A percentile compares a stretch with the other conserved stretches of the same genome.
phyloP scores from a whole-genome alignment of 1,140 invertebrate species.

The Macrocentrus cingulum region DNA sequence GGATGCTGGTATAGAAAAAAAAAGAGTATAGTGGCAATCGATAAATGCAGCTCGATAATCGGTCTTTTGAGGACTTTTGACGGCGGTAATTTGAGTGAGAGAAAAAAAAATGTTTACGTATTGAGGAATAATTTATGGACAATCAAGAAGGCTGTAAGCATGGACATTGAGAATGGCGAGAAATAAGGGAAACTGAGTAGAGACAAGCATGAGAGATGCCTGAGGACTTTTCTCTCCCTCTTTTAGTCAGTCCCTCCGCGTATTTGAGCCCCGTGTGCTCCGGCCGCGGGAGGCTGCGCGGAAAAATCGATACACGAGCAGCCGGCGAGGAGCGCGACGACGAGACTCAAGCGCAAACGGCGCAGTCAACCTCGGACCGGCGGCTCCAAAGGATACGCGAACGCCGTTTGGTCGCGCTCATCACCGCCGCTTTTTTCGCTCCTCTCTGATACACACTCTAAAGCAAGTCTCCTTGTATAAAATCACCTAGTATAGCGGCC shows the following conservation, averaged over 20 bases:
- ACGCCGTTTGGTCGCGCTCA: not conserved
- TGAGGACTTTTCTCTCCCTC: slow-evolving; percentile 10
- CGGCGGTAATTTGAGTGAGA: too few relatives aligned
- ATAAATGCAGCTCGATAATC: too few relatives aligned
- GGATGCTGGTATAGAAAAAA: too few relatives aligned
- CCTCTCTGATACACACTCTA: not conserved
- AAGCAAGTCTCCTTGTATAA: too few relatives aligned
- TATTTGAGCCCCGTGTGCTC: slow-evolving; percentile 14
- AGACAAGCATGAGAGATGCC: not conserved
- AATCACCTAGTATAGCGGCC: too few relatives aligned
- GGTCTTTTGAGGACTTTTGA: too few relatives aligned
- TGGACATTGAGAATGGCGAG: too few relatives aligned
- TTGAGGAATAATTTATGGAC: too few relatives aligned
- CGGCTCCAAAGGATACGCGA: slow-evolving; percentile 27
- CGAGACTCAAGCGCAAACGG: slow-evolving; percentile 28
- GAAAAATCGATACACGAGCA: slow-evolving; percentile 32
- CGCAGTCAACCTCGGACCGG: slow-evolving; percentile 32
- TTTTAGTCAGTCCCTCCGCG: not conserved
- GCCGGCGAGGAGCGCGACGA: slow-evolving; percentile 27
- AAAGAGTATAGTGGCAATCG: too few relatives aligned
- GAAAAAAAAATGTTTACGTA: too few relatives aligned
- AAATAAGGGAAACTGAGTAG: not conserved
- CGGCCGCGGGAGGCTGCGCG: slow-evolving; percentile 32
- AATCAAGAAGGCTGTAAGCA: too few relatives aligned
- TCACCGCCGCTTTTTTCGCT: not conserved